These are phyloP conservation scores for Pomacea canaliculata DNA, from an alignment of 2,888 invertebrate genomes.

Conservation along the genomic window DNA sequence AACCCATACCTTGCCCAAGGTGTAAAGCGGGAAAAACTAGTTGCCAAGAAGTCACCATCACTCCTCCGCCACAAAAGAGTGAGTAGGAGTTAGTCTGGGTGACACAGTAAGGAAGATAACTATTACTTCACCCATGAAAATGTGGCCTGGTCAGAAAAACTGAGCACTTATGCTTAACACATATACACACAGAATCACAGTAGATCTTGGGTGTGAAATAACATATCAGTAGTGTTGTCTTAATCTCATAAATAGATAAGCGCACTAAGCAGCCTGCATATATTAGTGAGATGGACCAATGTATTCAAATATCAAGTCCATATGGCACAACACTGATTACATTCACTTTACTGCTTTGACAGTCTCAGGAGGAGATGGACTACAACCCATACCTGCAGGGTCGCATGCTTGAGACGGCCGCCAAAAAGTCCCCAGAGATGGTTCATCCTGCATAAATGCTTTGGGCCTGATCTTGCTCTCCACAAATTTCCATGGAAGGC, in stretches of 20 bases:
- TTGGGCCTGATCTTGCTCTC: background rate
- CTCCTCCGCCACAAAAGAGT: constrained; percentile 46
- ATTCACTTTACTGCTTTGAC: background rate
- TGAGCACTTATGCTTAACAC: background rate
- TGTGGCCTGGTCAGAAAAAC: too few relatives aligned
- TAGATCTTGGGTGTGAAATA: too few relatives aligned
- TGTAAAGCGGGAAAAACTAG: constrained; percentile 46
- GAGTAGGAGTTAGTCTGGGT: constrained; percentile 10
- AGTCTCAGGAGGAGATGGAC: constrained; percentile 8
- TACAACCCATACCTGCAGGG: constrained; percentile 87
- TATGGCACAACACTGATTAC: background rate
- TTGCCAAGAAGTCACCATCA: constrained; percentile 59
- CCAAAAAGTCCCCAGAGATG: constrained; percentile 85
- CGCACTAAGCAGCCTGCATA: too few relatives aligned
- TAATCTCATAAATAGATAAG: too few relatives aligned
- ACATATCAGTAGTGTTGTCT: too few relatives aligned
- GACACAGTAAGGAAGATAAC: too few relatives aligned
- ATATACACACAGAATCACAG: constrained; percentile 2
- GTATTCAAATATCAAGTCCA: too few relatives aligned
- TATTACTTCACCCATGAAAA: too few relatives aligned
- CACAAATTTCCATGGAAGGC: background rate
- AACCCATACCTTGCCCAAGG: constrained; percentile 40
- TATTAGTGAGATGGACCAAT: too few relatives aligned
- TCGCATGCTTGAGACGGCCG: constrained; percentile 89
- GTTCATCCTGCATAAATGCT: background rate